Conservation (phyloP, 2,113 vertebrate genomes). For the Eudyptes chrysolophus region DNA sequence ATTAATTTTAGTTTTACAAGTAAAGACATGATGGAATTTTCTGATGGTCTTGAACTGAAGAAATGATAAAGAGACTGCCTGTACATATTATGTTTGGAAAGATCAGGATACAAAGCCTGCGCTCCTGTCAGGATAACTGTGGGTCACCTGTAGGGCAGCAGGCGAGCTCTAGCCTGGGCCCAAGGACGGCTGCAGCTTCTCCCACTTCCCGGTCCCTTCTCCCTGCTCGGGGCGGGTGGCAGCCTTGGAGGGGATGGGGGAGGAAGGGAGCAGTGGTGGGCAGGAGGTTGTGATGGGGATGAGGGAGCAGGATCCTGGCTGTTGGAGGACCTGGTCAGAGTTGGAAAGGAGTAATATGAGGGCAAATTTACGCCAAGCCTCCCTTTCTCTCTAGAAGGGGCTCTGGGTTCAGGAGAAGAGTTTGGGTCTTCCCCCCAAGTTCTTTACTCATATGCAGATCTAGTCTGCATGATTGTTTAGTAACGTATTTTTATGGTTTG, state of each 20-base stretch:
- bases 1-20: not conserved
- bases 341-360: not conserved
- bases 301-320: not conserved
- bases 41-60: not conserved
- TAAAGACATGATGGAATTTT: not conserved
- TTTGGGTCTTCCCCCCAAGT: not conserved
- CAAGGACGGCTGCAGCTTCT: not conserved
- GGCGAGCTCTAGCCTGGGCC: not conserved
- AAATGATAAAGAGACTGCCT: not conserved
- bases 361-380: not conserved
- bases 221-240: not conserved
- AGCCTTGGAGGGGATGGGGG: not conserved
- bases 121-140: not conserved
- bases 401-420: not conserved
- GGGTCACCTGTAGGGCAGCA: not conserved
- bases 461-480: not conserved
- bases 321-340: not conserved
- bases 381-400: not conserved
- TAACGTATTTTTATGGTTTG: not conserved
- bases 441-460: not conserved
- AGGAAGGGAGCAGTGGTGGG: not conserved
- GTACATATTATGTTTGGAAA: not conserved
- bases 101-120: not conserved
- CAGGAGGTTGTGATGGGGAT: not conserved
- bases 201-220: not conserved